A percentile compares a stretch with the other conserved stretches of the same genome.
These are phyloP conservation scores for Tonatia bakeri DNA, from an alignment of 2,113 vertebrate species.

Conservation along the genomic window DNA sequence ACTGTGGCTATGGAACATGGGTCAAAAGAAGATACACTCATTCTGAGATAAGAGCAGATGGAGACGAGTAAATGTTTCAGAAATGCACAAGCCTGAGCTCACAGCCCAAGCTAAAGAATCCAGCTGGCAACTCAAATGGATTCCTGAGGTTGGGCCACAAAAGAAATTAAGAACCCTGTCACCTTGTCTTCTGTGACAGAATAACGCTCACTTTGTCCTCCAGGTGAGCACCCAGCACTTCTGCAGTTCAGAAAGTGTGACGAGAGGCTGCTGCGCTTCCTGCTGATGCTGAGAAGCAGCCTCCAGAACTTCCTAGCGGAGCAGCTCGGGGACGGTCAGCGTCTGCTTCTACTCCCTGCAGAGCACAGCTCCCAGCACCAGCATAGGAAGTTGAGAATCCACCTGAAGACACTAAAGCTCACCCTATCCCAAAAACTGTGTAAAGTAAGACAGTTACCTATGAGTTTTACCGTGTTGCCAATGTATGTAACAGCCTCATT, in stretches of 20 bases:
- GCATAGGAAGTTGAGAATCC: not conserved
- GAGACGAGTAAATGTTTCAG: not conserved
- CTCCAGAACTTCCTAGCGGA: fast-evolving
- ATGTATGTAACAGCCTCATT: not conserved
- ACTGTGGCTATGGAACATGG: not conserved
- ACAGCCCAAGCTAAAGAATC: no score
- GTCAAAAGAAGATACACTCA: not conserved
- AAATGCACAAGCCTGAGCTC: not conserved
- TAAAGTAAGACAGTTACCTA: not conserved
- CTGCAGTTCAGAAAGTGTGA: fast-evolving
- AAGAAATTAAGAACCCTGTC: not conserved
- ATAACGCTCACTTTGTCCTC: not conserved
- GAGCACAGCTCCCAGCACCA: not conserved
- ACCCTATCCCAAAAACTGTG: not conserved
- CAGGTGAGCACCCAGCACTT: not conserved
- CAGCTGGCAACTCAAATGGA: not conserved
- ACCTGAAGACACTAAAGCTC: not conserved
- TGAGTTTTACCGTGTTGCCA: not conserved
- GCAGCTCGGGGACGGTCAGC: not conserved
- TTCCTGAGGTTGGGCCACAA: not conserved
- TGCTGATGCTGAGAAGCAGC: not conserved
- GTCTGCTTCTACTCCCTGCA: no score
- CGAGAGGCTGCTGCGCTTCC: not conserved
- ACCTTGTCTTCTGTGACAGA: not conserved
- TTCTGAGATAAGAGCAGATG: not conserved